phyloP scores from a whole-genome alignment of 92 coral and sea anemone genomes.

The Porites lobata region DNA sequence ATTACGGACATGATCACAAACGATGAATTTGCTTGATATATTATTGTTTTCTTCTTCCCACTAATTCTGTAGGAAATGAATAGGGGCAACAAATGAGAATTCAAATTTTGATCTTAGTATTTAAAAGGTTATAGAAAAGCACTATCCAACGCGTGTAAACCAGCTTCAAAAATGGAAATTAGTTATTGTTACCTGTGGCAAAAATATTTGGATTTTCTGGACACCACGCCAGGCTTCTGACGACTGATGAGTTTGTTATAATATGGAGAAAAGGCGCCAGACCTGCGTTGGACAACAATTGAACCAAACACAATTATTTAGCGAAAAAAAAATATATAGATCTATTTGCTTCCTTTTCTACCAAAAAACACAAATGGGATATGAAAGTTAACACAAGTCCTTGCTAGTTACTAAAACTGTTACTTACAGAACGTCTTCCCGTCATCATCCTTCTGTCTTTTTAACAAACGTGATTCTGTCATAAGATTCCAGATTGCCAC shows the following conservation, averaged over 20 bases:
- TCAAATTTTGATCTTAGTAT: no score
- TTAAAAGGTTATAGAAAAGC: background rate
- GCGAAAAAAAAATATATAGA: no score
- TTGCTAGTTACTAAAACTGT: background rate
- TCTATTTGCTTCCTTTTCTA: background rate
- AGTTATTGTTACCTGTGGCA: slow-evolving; percentile 62
- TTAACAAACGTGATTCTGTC: slow-evolving; percentile 79
- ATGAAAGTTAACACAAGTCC: background rate
- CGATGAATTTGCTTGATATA: no score
- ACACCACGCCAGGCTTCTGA: slow-evolving; percentile 80
- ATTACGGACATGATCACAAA: no score
- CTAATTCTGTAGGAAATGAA: no score
- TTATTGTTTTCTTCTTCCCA: background rate
- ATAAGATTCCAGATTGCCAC: slow-evolving; percentile 91
- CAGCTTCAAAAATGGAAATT: background rate
- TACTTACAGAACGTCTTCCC: slow-evolving; percentile 51
- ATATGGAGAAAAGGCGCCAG: slow-evolving; percentile 75
- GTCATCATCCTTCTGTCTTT: slow-evolving; percentile 22
- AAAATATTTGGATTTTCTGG: slow-evolving; percentile 65
- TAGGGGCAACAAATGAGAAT: no score
- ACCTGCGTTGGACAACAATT: slow-evolving; percentile 44
- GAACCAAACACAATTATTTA: background rate
- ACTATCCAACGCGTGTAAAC: no score
- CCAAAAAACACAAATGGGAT: background rate
- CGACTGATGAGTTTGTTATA: slow-evolving; percentile 61